Conservation (phyloP, 2,888 invertebrate species). For the Phytoseiulus persimilis region DNA sequence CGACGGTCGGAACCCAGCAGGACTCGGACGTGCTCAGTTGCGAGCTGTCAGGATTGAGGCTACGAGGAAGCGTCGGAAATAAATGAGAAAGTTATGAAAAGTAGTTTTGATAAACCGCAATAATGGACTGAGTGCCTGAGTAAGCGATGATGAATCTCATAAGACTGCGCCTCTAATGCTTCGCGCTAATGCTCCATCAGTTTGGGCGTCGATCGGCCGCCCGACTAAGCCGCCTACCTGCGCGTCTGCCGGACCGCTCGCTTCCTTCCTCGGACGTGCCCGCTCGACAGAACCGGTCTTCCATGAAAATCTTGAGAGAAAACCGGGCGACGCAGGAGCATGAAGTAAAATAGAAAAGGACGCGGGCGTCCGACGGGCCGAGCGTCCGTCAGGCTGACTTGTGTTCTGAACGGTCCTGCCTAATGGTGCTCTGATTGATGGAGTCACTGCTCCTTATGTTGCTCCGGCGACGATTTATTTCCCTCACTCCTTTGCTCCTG, state of each 20-base stretch:
- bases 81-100: conserved; percentile 5
- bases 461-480: not conserved
- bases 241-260: not conserved
- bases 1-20: not conserved
- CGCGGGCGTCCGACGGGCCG: not conserved
- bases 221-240: not conserved
- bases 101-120: conserved; percentile 5
- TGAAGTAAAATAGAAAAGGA: not conserved
- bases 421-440: conserved; percentile 5
- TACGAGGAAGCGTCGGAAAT: not conserved
- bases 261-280: not conserved
- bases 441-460: not conserved
- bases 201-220: not conserved
- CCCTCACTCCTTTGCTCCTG: not conserved
- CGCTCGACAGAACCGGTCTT: not conserved
- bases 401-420: not conserved
- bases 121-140: not conserved
- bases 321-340: not conserved
- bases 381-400: not conserved
- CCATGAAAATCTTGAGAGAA: not conserved
- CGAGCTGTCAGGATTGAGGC: not conserved
- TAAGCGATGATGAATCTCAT: not conserved
- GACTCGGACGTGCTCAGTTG: not conserved
- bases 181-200: not conserved
- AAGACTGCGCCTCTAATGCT: not conserved